Evolutionary conservation across 2,888 invertebrate genomes (phyloP).

Genomic region (Drymonia ruficornis): DNA sequence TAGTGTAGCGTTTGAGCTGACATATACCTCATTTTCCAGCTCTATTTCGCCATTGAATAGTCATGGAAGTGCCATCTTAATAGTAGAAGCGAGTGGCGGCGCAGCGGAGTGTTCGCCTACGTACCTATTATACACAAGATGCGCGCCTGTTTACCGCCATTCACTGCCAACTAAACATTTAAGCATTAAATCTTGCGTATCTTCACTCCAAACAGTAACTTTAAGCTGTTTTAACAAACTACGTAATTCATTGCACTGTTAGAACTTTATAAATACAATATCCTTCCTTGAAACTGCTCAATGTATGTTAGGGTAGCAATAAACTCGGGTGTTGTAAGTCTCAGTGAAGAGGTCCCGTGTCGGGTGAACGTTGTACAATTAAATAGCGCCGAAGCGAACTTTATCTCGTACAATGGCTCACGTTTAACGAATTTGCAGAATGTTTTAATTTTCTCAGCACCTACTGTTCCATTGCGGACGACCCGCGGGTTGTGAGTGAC

Average conservation of each 20-base stretch:
- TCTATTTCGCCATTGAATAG: not conserved
- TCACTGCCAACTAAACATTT: conserved; percentile 2
- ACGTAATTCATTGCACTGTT: not conserved
- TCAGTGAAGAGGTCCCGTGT: not conserved
- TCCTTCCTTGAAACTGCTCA: not conserved
- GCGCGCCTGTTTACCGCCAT: not conserved
- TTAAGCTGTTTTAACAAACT: not conserved
- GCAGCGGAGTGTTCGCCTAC: not conserved
- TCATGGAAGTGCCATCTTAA: conserved; percentile 1
- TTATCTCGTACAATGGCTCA: not conserved
- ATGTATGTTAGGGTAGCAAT: not conserved
- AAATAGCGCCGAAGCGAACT: conserved; percentile 2
- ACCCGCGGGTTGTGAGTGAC: not conserved
- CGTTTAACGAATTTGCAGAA: conserved; percentile 2
- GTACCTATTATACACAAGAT: not conserved
- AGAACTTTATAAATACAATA: not conserved
- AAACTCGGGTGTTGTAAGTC: not conserved
- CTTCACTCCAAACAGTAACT: not conserved
- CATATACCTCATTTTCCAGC: not conserved
- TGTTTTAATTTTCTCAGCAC: conserved; percentile 2
- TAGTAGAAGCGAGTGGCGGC: not conserved
- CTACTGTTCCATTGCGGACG: not conserved
- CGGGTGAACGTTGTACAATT: not conserved
- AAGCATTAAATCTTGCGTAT: not conserved
- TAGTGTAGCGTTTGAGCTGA: not conserved